A percentile compares a stretch with the other conserved stretches of the same genome.
These are phyloP conservation scores for fruit fly (Drosophila melanogaster) DNA, from an alignment of 1,140 invertebrate species.

Conservation along the genomic window Release_6_plus_ISO1_MT NC_004354.4:5826501-5827000, in stretches of 20 bases:
- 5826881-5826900: slow-evolving; percentile 8
- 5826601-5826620: background rate
- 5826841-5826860: slow-evolving; percentile 35
- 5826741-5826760: background rate
- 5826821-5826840: slow-evolving; percentile 13
- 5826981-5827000: too few species aligned
- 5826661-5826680: background rate
- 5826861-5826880: slow-evolving; percentile 37
- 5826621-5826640: slow-evolving; percentile 1
- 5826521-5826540: slow-evolving; percentile 76
- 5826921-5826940: background rate
- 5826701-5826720: slow-evolving; percentile 41
- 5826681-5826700: background rate
- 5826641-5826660: background rate
- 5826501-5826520: slow-evolving; percentile 27
- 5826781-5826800: too few species aligned
- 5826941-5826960: background rate
- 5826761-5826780: slow-evolving; percentile 20
- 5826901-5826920: slow-evolving; percentile 19
- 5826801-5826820: background rate
- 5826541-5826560: slow-evolving; percentile 65
- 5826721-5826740: slow-evolving; percentile 17
- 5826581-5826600: slow-evolving; percentile 31
- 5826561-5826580: slow-evolving; percentile 62
- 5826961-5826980: too few species aligned